Evolutionary conservation across 2,888 invertebrate species (phyloP), one percentile per base, ranked within the genome.

Genomic region (Sphaerophoria taeniata): DNA sequence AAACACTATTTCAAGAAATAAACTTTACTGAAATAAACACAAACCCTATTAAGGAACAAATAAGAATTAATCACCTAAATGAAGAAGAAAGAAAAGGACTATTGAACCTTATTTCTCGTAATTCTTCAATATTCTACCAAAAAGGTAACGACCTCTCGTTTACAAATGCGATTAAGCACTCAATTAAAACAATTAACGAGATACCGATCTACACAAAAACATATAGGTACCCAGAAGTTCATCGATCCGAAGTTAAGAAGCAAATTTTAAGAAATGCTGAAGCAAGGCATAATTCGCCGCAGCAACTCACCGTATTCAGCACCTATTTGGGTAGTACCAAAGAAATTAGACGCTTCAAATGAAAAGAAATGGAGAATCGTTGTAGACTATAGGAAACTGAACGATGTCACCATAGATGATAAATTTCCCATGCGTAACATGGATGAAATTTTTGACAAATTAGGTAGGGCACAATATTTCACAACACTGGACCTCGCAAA

Each of bases 241-340:
- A 83, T 53, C 73, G 6, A 69, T 55, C 16, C 24, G 71, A 43
- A 70, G 65, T 45, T 56, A 49, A 24, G 39, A 65, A 3, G 61
- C 74, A 72, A 55, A 83, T 72, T 4, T 56, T n/a, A 75, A 0
- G 72, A 75, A 39, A 77, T 86, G 34, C 39, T 81, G 9, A 39
- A 80, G 5, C 58, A 75, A 36, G 56, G 49, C 5, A 75, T 75
- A 7, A 74, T 74, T 24, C 70, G 69, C 9, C 70, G 36, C 5
- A 87, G 86, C 33, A 51, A 51, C 14, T 87, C 85, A 24, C 87
- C 85, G 24, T 87, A 83, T 51, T 82, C 82, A 3, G 69, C 83
- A 11, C 87, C 87, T 0, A 63, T 88, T 0, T 88, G 87, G 87
- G 61, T 87, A n/a, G n/a, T n/a, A n/a, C n/a, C n/a, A n/a, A n/a